Conservation (phyloP, 2,113 vertebrate species). For the Procavia capensis region DNA sequence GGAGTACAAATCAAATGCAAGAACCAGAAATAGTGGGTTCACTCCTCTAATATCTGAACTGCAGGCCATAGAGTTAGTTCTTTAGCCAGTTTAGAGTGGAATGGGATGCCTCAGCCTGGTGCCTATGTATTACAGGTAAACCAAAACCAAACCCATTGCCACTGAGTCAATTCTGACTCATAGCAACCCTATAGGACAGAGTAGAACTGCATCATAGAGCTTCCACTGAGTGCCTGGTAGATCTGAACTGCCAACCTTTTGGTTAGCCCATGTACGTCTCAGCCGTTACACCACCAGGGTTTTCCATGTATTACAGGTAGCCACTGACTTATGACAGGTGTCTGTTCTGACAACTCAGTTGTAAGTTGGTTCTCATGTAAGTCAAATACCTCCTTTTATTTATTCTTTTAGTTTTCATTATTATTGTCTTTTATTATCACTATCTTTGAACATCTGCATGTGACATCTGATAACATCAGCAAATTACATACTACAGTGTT, state of each 20-base stretch:
- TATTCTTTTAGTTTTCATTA: neutral
- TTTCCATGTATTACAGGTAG: neutral
- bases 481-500: neutral
- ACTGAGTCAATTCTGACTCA: no score
- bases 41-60: neutral
- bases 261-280: no score
- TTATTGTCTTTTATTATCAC: neutral
- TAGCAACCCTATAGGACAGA: no score
- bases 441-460: neutral
- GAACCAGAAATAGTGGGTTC: neutral
- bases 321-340: neutral
- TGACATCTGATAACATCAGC: neutral
- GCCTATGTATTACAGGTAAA: neutral
- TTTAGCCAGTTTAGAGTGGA: neutral
- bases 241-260: no score
- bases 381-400: neutral
- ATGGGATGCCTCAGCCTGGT: neutral
- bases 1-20: neutral
- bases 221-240: no score
- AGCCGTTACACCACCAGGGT: no score
- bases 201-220: no score
- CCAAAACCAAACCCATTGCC: no score
- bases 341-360: neutral
- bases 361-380: neutral
- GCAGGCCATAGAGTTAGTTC: neutral